Evolutionary conservation across 2,888 invertebrate genomes (phyloP).

Genomic region (Strigamia transsilvanica): DNA sequence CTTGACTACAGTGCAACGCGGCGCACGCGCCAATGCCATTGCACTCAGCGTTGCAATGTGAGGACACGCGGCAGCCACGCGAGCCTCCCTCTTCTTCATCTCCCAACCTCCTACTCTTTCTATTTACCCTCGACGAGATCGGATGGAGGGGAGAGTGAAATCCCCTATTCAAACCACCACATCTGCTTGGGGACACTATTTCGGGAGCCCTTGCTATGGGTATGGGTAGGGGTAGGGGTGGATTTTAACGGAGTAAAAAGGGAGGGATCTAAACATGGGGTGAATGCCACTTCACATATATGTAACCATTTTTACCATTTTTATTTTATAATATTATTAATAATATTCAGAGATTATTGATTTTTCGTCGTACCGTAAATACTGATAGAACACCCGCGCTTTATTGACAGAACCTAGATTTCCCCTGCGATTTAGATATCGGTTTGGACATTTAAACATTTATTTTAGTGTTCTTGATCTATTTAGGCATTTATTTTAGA

Average conservation of each 20-base stretch:
- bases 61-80: constrained; percentile 35
- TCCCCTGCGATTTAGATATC: too few relatives aligned
- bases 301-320: neutral
- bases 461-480: too few relatives aligned
- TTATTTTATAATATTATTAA: neutral
- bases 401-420: too few relatives aligned
- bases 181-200: constrained; percentile 37
- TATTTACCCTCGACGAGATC: neutral
- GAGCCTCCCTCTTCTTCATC: constrained; percentile 27
- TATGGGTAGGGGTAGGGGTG: neutral
- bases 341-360: too few relatives aligned
- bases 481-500: too few relatives aligned
- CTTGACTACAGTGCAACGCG: neutral
- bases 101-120: constrained; percentile 19
- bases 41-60: neutral
- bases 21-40: constrained; percentile 38
- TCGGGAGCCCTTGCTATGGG: constrained; percentile 5
- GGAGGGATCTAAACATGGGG: constrained; percentile 22
- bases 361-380: too few relatives aligned
- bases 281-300: constrained; percentile 22
- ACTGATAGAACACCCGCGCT: too few relatives aligned
- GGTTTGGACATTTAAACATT: too few relatives aligned
- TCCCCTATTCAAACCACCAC: constrained; percentile 20
- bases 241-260: constrained; percentile 27
- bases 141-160: constrained; percentile 8